Evolutionary conservation across 2,113 vertebrate genomes (phyloP).

Genomic region (Oncorhynchus clarkii): DNA sequence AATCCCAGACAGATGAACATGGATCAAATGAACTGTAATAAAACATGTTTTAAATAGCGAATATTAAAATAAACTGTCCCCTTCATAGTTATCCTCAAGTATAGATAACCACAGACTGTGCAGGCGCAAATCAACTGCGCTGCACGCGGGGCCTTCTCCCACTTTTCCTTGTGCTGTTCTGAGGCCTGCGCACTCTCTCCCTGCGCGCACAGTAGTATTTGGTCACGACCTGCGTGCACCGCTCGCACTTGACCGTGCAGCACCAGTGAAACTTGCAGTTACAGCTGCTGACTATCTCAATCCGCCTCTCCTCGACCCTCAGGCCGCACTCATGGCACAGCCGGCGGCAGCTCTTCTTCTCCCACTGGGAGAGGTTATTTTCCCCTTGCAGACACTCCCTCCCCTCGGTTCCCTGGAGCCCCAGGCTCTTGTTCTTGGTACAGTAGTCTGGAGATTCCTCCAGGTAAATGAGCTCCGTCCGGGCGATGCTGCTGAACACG

Average conservation of each 20-base stretch:
- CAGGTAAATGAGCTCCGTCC: conserved; percentile 84
- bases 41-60: conserved; percentile 29
- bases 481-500: conserved; percentile 76
- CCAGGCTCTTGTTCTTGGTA: conserved; percentile 82
- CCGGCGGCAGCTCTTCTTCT: conserved; percentile 82
- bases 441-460: conserved; percentile 97
- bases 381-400: conserved; percentile 86
- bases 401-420: conserved; percentile 85
- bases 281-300: conserved; percentile 84
- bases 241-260: conserved; percentile 90
- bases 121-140: conserved; percentile 48
- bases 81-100: too few relatives aligned
- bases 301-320: conserved; percentile 78
- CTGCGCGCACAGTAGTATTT: conserved; percentile 83
- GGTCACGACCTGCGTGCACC: conserved; percentile 80
- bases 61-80: conserved; percentile 5
- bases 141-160: conserved; percentile 63
- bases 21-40: background rate
- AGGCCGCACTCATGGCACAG: conserved; percentile 89
- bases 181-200: conserved; percentile 34
- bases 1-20: background rate
- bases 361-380: conserved; percentile 78
- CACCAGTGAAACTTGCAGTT: conserved; percentile 98
- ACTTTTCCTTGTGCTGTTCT: conserved; percentile 65
- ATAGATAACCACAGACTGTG: background rate